These are phyloP conservation scores for Clarias magur DNA, from an alignment of 2,113 vertebrate genomes.

Conservation along the genomic window DNA sequence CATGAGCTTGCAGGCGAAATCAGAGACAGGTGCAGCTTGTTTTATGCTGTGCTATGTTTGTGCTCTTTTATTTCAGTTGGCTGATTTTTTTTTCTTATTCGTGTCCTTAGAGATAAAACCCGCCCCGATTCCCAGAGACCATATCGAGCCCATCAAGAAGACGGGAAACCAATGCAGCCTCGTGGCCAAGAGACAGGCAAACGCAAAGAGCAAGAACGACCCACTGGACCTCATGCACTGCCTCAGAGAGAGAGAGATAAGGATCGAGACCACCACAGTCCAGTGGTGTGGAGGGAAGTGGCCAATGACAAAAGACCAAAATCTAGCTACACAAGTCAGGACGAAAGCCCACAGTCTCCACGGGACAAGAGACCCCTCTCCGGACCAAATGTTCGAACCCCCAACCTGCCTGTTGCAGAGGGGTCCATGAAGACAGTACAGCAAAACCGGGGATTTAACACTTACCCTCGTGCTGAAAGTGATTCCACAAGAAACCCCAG, in stretches of 20 bases:
- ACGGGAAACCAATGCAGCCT: conserved; percentile 72
- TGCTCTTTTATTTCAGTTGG: not conserved
- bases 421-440: conserved; percentile 77
- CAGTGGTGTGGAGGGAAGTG: conserved; percentile 71
- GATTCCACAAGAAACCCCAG: conserved; percentile 75
- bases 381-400: conserved; percentile 83
- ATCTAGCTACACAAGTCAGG: conserved; percentile 73
- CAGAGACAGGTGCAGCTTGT: conserved; percentile 46
- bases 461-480: conserved; percentile 86
- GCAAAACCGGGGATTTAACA: conserved; percentile 87
- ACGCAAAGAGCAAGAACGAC: conserved; percentile 59
- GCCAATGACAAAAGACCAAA: conserved; percentile 81
- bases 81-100: not conserved
- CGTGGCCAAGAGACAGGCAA: conserved; percentile 76
- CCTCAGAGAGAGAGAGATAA: conserved; percentile 65
- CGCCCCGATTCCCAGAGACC: conserved; percentile 60
- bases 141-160: conserved; percentile 49
- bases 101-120: conserved; percentile 57
- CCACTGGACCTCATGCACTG: conserved; percentile 59
- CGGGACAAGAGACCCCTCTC: conserved; percentile 89
- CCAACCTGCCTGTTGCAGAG: conserved; percentile 73
- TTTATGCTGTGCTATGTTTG: not conserved
- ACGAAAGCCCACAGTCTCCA: conserved; percentile 77
- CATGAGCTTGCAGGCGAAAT: conserved; percentile 55
- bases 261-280: conserved; percentile 64